These are phyloP conservation scores for Labia minor DNA, from an alignment of 2,888 invertebrate species.

Conservation along the genomic window DNA sequence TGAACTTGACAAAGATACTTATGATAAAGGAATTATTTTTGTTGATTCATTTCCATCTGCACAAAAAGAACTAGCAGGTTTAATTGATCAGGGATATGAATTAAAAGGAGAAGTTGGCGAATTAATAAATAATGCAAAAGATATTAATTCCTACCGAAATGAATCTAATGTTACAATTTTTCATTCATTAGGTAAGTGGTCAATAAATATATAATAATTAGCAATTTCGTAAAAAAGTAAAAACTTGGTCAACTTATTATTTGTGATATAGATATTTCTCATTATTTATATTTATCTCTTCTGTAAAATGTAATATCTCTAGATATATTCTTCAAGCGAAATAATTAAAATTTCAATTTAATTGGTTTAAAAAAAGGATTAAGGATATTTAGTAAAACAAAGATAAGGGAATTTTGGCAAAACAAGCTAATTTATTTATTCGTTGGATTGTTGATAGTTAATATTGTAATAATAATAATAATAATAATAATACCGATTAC, in stretches of 20 bases:
- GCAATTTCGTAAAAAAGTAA: background rate
- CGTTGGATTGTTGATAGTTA: conserved; percentile 17
- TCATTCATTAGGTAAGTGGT: conserved; percentile 48
- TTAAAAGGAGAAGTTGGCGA: conserved; percentile 47
- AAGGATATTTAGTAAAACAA: conserved; percentile 4
- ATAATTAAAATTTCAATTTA: no score
- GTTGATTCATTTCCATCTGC: conserved; percentile 46
- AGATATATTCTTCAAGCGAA: no score
- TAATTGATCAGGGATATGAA: conserved; percentile 40
- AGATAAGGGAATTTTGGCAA: conserved; percentile 14
- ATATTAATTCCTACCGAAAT: conserved; percentile 24
- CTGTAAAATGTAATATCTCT: no score
- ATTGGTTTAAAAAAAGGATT: no score
- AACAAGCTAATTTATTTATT: conserved; percentile 8
- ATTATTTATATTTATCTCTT: no score
- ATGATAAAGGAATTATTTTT: conserved; percentile 41
- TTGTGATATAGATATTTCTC: no score
- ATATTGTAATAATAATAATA: conserved; percentile 14
- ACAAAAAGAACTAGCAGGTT: conserved; percentile 40
- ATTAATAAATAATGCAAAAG: conserved; percentile 37
- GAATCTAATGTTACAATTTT: conserved; percentile 43
- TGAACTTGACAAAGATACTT: conserved; percentile 44
- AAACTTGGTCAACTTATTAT: no score
- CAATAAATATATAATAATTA: background rate
- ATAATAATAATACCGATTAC: background rate